Conservation (phyloP, 2,888 invertebrate genomes). For the Falcaria lacertinaria region DNA sequence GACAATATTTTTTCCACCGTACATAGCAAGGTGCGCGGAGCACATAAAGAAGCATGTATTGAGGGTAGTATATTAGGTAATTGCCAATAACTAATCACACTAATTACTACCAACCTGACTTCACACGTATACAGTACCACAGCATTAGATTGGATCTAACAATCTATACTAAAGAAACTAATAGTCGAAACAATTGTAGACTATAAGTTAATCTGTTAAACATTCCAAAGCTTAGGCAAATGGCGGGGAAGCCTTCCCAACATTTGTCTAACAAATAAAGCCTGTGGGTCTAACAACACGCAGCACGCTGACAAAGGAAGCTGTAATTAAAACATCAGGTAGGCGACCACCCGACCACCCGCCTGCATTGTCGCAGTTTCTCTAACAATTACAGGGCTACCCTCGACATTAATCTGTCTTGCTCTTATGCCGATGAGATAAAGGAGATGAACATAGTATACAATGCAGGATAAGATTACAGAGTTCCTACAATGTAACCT, state of each 20-base stretch:
- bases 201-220: background rate
- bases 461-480: no score
- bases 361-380: conserved; percentile 25
- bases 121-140: no score
- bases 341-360: conserved; percentile 47
- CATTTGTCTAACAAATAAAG: background rate
- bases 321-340: conserved; percentile 61
- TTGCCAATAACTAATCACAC: no score
- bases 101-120: no score
- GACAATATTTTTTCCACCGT: no score
- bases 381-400: background rate
- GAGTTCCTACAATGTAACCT: no score
- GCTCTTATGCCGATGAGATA: background rate
- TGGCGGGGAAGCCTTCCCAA: background rate
- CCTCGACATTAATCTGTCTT: background rate
- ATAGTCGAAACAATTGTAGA: background rate
- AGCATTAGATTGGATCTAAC: no score
- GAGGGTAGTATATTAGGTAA: no score
- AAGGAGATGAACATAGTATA: no score
- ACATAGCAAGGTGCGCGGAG: no score
- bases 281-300: background rate
- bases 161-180: no score
- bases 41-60: no score
- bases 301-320: conserved; percentile 35
- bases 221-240: background rate